Base-by-base conservation (phyloP, 2,797 vertebrate species). In the Anabacerthia variegaticeps region DNA sequence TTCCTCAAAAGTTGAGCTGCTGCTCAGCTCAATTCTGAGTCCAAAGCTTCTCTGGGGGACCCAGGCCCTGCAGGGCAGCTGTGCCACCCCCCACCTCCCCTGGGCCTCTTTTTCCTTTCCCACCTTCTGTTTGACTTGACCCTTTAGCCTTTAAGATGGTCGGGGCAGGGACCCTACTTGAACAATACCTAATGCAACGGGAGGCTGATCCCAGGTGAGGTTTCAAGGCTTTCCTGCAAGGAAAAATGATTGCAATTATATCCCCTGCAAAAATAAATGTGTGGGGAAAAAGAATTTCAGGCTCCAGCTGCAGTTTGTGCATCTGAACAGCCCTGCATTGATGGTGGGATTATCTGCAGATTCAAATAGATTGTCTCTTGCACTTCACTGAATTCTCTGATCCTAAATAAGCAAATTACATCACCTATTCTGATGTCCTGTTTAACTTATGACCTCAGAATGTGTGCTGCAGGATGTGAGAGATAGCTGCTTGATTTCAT, bases 321-420 rank as follows among this genome's bases (percentile, higher is more conserved):
- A 88, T 14, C 73, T 44, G 76, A 85, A 52, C 82, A 84, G 69
- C 79, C 39, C 76, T 52, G 37, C 76, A 17, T 36, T 90, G 90
- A 55, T 61, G 76, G 55, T 14, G 9, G 76, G 74, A 95, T 94
- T 95, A 96, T 83, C 75, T 89, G 36, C 55, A 86, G 24, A 55
- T 82, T 84, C 88, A 63, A 81, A 86, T 76, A 76, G 71, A 71
- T 95, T 78, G 95, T 93, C 85, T 94, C 88, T 89, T 90, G 86
- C 91, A 81, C 76, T 88, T 84, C 37, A 5, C 41, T 93, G 94
- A 79, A 77, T 44, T 49, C 59, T 82, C 85, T 92, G 95, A 93
- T 95, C 94, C 92, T 95, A 95, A 95, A 90, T 90, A 96, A 97
- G 92, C 95, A 95, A 95, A 95, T 96, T 78, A 96, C 95, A 93